These are phyloP conservation scores for Netelia melanura DNA, from an alignment of 2,888 invertebrate species.

Conservation along the genomic window DNA sequence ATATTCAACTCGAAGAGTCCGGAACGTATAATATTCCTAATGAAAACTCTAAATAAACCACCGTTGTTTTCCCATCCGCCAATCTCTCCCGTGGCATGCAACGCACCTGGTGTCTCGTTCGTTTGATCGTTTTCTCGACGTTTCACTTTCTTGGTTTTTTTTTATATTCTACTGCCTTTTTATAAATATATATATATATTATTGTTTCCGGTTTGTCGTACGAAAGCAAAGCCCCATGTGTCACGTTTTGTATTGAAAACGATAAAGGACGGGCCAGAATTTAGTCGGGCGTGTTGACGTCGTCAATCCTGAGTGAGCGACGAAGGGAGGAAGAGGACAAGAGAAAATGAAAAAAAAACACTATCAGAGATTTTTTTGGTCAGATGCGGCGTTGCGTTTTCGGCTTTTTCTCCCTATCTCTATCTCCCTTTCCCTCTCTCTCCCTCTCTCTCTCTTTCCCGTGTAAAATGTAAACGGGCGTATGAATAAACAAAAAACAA, in stretches of 20 bases:
- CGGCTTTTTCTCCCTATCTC: too few species aligned
- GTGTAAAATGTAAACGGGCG: conserved; percentile 59
- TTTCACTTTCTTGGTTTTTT: neutral
- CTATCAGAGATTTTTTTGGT: neutral
- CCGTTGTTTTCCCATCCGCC: conserved; percentile 24
- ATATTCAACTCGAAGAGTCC: conserved; percentile 22
- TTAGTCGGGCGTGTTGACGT: neutral
- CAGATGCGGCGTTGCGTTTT: too few species aligned
- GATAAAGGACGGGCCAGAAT: neutral
- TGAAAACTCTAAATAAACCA: conserved; percentile 52
- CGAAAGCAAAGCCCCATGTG: neutral
- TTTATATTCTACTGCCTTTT: neutral
- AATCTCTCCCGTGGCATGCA: neutral
- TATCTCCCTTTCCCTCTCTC: too few species aligned
- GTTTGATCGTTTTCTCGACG: conserved; percentile 13
- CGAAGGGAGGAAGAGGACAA: conserved; percentile 1
- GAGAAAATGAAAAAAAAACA: conserved; percentile 18
- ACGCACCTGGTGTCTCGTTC: conserved; percentile 2
- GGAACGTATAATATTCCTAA: conserved; percentile 52
- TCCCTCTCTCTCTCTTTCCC: neutral
- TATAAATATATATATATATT: neutral
- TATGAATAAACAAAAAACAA: conserved; percentile 65
- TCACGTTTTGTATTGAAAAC: conserved; percentile 13
- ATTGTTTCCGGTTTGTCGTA: neutral
- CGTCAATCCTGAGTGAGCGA: neutral